Evolutionary conservation across 2,797 vertebrate genomes (phyloP).

Genomic region (Enteromius unitaeniatus): DNA sequence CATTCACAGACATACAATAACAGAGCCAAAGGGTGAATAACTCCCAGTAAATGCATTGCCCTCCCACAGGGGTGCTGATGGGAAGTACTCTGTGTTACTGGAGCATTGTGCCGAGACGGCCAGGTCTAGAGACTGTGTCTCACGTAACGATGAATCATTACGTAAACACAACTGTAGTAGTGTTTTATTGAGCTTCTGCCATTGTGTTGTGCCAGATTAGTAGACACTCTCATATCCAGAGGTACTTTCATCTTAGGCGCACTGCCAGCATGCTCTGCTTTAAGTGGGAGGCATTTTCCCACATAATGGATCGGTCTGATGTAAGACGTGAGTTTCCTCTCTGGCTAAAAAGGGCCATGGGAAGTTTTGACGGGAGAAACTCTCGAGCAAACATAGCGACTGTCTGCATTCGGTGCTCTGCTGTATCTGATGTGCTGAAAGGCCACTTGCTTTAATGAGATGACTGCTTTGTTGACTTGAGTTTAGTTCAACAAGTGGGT

Average conservation of each 20-base stretch:
- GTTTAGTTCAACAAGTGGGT: background rate
- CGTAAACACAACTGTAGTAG: conserved; percentile 18
- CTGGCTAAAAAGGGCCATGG: conserved; percentile 52
- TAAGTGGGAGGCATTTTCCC: conserved; percentile 63
- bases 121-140: conserved; percentile 28
- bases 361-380: conserved; percentile 52
- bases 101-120: conserved; percentile 21
- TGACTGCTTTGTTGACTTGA: conserved; percentile 9
- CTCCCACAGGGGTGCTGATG: conserved; percentile 48
- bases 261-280: conserved; percentile 54
- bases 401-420: conserved; percentile 35
- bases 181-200: conserved; percentile 35
- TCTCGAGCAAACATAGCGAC: conserved; percentile 38
- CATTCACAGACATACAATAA: conserved; percentile 59
- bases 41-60: conserved; percentile 39
- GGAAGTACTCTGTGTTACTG: conserved; percentile 51
- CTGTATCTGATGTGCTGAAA: conserved; percentile 52
- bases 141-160: conserved; percentile 41
- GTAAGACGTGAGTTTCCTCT: conserved; percentile 58
- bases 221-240: conserved; percentile 21
- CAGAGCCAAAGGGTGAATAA: conserved; percentile 48
- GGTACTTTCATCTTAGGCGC: conserved; percentile 45
- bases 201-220: conserved; percentile 14
- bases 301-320: conserved; percentile 59
- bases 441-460: conserved; percentile 42